Conservation (phyloP, 2,113 vertebrate genomes). For the Chloropsis hardwickii region DNA sequence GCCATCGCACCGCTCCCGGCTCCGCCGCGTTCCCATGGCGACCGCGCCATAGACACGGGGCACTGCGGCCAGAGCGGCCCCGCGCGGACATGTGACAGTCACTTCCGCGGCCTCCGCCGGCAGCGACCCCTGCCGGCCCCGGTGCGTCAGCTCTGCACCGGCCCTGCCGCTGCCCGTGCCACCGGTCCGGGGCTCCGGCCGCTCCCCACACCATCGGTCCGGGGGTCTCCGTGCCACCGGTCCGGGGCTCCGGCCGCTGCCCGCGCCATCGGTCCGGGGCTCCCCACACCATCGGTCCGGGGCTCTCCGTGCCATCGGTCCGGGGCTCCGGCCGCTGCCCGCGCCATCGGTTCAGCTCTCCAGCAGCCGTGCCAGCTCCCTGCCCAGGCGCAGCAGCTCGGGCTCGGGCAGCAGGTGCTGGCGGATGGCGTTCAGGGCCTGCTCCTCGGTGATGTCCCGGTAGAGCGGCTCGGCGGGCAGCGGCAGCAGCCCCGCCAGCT, state of each 20-base stretch:
- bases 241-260: background rate
- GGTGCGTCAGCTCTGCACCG: background rate
- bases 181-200: no score
- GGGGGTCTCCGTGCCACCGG: background rate
- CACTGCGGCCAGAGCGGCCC: background rate
- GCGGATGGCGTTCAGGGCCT: conserved; percentile 71
- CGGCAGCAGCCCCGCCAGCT: conserved; percentile 88
- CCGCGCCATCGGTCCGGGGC: background rate
- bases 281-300: no score
- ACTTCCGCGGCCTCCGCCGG: background rate
- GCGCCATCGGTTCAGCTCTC: background rate
- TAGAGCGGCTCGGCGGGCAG: conserved; percentile 79
- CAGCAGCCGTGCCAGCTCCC: conserved; percentile 69
- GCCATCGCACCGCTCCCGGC: background rate
- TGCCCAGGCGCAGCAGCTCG: conserved; percentile 68
- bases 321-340: rapidly evolving
- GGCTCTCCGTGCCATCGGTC: background rate
- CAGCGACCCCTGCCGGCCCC: background rate
- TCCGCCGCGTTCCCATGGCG: conserved; percentile 34
- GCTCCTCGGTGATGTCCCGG: conserved; percentile 71
- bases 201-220: no score
- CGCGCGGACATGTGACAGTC: rapidly evolving
- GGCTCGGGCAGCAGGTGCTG: conserved; percentile 73
- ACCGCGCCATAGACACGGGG: background rate
- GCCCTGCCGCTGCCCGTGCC: no score